Conservation (phyloP, 2,797 vertebrate genomes). For the Chaetophractus vellerosus region DNA sequence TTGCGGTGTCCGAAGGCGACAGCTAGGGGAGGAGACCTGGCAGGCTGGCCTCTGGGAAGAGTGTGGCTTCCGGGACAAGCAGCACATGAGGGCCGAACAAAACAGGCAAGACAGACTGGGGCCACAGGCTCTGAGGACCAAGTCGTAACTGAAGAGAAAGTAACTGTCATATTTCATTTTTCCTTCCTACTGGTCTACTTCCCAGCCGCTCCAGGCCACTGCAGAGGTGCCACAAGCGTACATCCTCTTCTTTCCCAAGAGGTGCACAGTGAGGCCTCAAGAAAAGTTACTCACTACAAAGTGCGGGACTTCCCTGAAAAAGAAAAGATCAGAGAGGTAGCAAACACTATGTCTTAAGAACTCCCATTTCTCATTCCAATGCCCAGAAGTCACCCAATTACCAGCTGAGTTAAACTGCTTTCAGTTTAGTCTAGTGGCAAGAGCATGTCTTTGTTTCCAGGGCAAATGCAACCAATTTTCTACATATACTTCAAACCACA, state of each 20-base stretch:
- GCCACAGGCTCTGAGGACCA: background rate
- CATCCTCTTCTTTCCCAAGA: background rate
- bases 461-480: background rate
- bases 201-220: background rate
- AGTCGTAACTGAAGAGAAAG: background rate
- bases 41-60: background rate
- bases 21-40: background rate
- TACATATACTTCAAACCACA: background rate
- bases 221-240: background rate
- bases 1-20: background rate
- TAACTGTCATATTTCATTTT: rapidly evolving
- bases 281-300: background rate
- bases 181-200: background rate
- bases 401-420: background rate
- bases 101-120: background rate
- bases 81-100: background rate
- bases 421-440: background rate
- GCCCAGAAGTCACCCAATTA: background rate
- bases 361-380: background rate
- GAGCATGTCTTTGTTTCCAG: background rate
- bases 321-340: background rate
- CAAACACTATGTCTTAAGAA: background rate
- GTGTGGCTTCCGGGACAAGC: background rate
- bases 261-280: background rate
- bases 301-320: background rate